A percentile compares a stretch with the other conserved stretches of the same genome.
Evolutionary conservation across 2,113 vertebrate genomes (phyloP).

Genomic region (Aspidoscelis tigris): DNA sequence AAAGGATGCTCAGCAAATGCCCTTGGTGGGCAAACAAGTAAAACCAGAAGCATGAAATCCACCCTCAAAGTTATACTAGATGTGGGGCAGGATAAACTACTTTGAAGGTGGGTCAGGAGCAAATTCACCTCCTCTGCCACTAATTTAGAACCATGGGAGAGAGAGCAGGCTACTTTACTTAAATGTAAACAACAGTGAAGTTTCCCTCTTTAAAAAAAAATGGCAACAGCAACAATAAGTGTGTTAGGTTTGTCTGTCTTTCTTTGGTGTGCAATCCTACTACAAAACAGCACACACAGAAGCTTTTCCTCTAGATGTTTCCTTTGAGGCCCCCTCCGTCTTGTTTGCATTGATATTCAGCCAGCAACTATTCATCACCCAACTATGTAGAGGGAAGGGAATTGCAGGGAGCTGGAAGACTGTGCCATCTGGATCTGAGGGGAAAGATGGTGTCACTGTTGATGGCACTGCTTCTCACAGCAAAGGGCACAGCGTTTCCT

Average conservation of each 20-base stretch:
- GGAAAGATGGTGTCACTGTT: not conserved
- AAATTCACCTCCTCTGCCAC: no score
- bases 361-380: constrained; percentile 16
- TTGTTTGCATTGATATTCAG: not conserved
- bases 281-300: not conserved
- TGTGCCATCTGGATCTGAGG: not conserved
- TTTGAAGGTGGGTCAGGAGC: no score
- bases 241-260: not conserved
- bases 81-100: no score
- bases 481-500: not conserved
- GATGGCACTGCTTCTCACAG: constrained; percentile 2
- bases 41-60: no score
- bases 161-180: not conserved
- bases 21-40: no score
- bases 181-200: not conserved
- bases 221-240: not conserved
- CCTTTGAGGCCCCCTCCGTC: not conserved
- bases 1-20: no score
- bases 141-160: no score
- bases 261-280: not conserved
- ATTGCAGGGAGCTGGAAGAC: not conserved
- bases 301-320: not conserved
- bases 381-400: not conserved
- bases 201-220: not conserved
- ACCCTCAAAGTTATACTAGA: no score